phyloP scores from a whole-genome alignment of 2,797 vertebrate species.

The Lagocephalus sceleratus region DNA sequence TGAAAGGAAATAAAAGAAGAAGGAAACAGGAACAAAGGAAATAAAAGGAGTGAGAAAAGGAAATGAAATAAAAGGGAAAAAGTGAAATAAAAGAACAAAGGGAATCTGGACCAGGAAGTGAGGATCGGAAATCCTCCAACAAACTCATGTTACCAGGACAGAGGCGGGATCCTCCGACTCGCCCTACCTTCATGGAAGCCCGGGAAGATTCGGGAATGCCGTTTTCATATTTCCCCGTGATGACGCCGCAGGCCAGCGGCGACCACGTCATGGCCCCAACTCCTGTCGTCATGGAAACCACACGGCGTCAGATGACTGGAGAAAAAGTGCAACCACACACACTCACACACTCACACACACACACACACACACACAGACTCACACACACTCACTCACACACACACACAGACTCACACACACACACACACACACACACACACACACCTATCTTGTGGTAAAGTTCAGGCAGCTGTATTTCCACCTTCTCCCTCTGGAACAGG shows the following conservation, averaged over 20 bases:
- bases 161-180: no score
- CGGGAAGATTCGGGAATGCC: constrained; percentile 94
- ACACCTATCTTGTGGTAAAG: constrained; percentile 98
- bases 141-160: no score
- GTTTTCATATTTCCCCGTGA: constrained; percentile 96
- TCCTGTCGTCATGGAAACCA: constrained; percentile 73
- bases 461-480: constrained; percentile 96
- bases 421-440: constrained; percentile 18
- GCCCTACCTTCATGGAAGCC: constrained; percentile 90
- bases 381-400: neutral
- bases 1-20: no score
- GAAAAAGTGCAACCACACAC: no score
- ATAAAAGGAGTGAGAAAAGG: no score
- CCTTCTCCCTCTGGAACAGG: constrained; percentile 97
- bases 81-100: no score
- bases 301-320: constrained; percentile 6
- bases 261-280: constrained; percentile 99
- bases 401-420: neutral
- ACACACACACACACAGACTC: neutral
- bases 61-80: no score
- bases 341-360: neutral
- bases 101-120: no score
- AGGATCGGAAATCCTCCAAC: no score
- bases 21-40: no score
- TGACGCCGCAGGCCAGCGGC: constrained; percentile 95